phyloP scores from a whole-genome alignment of 1,140 invertebrate species.

The Diprion similis region DNA sequence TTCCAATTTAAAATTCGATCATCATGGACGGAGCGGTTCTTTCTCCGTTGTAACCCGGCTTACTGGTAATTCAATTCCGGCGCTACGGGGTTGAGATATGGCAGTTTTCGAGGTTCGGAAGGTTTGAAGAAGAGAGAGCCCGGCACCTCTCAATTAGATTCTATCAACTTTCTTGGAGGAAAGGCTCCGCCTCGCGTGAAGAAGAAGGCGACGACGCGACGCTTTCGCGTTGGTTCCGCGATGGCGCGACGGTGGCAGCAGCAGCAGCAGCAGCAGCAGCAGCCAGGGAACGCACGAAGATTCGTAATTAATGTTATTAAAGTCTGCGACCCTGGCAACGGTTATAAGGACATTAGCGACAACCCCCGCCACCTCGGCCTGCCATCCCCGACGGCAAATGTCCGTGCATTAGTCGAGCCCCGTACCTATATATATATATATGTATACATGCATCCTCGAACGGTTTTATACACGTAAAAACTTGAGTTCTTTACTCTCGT shows the following conservation, averaged over 20 bases:
- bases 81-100: not conserved
- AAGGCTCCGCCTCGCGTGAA: too few species aligned
- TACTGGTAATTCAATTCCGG: not conserved
- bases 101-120: not conserved
- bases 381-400: not conserved
- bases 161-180: too few species aligned
- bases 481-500: too few species aligned
- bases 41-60: too few species aligned
- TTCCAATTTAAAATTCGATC: too few species aligned
- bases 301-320: slow-evolving; percentile 8
- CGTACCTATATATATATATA: not conserved
- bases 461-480: not conserved
- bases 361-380: not conserved
- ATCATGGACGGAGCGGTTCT: too few species aligned
- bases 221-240: not conserved
- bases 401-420: not conserved
- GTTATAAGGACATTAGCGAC: slow-evolving; percentile 5
- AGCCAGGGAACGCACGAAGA: not conserved
- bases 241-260: not conserved
- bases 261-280: not conserved
- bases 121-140: not conserved
- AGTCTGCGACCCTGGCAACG: not conserved
- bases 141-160: too few species aligned
- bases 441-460: not conserved
- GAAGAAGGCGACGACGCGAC: not conserved